Conservation (phyloP, 1,140 invertebrate species). For the Leptinotarsa texana region DNA sequence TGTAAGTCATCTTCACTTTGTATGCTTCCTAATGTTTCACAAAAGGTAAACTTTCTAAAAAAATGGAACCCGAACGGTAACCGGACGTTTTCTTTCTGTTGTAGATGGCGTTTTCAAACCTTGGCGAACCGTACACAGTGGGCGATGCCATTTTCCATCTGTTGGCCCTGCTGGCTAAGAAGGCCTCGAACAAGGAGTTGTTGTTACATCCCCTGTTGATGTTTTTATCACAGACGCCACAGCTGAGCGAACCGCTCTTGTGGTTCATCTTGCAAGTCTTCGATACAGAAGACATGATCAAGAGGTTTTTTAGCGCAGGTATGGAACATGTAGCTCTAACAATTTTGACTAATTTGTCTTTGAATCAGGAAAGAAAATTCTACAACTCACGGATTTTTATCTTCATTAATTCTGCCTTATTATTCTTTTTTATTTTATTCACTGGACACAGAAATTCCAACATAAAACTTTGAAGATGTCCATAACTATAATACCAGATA, state of each 20-base stretch:
- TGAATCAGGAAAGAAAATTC: no score
- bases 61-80: constrained; percentile 10
- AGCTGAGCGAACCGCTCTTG: constrained; percentile 74
- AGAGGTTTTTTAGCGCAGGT: constrained; percentile 67
- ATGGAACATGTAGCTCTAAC: not conserved
- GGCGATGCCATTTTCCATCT: constrained; percentile 84
- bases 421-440: no score
- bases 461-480: no score
- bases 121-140: constrained; percentile 70
- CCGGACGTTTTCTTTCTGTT: constrained; percentile 25
- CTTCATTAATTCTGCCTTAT: no score
- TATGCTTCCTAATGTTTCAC: constrained; percentile 58
- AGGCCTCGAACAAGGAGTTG: constrained; percentile 71
- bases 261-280: constrained; percentile 76
- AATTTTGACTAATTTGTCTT: no score
- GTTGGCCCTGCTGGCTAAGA: constrained; percentile 70
- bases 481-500: no score
- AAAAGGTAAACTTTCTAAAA: constrained; percentile 39
- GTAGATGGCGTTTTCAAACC: constrained; percentile 52
- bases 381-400: no score
- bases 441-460: no score
- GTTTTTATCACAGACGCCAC: constrained; percentile 68
- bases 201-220: constrained; percentile 76
- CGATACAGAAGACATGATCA: constrained; percentile 68
- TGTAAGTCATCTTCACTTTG: constrained; percentile 70